These are phyloP conservation scores for Myathropa florea DNA, from an alignment of 2,888 invertebrate species.

Conservation along the genomic window DNA sequence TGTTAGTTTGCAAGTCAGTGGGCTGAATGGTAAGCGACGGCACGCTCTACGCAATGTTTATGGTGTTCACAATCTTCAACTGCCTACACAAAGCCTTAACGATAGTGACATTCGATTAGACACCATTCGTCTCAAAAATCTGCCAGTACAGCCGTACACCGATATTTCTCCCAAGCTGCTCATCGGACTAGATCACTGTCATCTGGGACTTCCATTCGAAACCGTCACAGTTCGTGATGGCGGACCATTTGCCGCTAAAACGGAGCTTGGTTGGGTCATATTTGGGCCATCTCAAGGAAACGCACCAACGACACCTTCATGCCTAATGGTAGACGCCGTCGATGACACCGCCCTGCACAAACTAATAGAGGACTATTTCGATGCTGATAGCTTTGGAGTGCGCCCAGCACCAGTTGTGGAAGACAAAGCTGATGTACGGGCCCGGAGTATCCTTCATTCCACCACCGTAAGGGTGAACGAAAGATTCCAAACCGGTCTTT, in stretches of 20 bases:
- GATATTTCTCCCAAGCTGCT: slow-evolving; percentile 19
- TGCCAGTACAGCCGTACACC: slow-evolving; percentile 19
- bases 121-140: background rate
- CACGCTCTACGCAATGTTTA: slow-evolving; percentile 3
- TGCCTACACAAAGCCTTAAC: slow-evolving; percentile 8
- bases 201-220: slow-evolving; percentile 15
- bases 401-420: too few relatives aligned
- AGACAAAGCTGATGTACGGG: too few relatives aligned
- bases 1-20: slow-evolving; percentile 31
- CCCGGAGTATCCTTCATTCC: background rate
- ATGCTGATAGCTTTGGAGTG: slow-evolving; percentile 18
- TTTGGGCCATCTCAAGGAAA: background rate
- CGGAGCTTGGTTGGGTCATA: slow-evolving; percentile 33
- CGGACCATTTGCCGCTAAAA: slow-evolving; percentile 25
- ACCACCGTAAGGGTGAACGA: slow-evolving; percentile 12
- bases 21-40: background rate
- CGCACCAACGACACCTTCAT: background rate
- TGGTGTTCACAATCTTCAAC: background rate
- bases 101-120: background rate
- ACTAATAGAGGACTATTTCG: slow-evolving; percentile 11
- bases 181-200: slow-evolving; percentile 45
- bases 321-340: background rate
- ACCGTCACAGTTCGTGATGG: background rate
- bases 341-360: background rate
- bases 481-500: slow-evolving; percentile 38